Conservation (phyloP, 2,888 invertebrate genomes). For the Oithona nana region DNA sequence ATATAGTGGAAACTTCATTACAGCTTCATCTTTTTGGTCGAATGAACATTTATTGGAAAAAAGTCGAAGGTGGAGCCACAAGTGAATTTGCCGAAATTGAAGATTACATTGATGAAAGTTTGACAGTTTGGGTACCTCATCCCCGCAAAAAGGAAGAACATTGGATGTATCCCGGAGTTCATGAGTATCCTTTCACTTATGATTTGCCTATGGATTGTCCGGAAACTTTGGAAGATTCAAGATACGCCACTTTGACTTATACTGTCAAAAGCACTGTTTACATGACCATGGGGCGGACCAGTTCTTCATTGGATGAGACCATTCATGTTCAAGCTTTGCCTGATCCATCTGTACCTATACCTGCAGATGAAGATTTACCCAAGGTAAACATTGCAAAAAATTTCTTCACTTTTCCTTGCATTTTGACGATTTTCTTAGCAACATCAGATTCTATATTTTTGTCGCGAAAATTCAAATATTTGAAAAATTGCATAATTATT, state of each 20-base stretch:
- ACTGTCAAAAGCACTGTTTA: background rate
- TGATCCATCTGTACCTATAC: background rate
- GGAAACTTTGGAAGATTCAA: background rate
- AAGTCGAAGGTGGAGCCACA: background rate
- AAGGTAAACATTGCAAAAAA: background rate
- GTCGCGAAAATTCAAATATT: too few relatives aligned
- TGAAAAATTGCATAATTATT: too few relatives aligned
- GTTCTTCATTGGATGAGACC: background rate
- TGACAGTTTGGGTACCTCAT: constrained; percentile 1
- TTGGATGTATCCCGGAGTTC: background rate
- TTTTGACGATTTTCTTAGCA: too few relatives aligned
- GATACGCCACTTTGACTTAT: background rate
- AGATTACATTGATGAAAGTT: background rate
- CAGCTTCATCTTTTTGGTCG: background rate
- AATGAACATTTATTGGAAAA: background rate
- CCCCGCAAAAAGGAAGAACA: background rate
- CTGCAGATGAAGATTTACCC: background rate
- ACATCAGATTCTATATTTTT: too few relatives aligned
- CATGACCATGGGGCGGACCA: background rate
- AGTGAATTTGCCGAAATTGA: background rate
- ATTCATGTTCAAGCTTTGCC: background rate
- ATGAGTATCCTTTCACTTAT: background rate
- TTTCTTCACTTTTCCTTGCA: too few relatives aligned
- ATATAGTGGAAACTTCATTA: background rate
- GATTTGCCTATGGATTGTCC: background rate